A percentile compares a stretch with the other conserved stretches of the same genome.
Evolutionary conservation across 2,888 invertebrate species (phyloP).

Genomic region (Drosophila parthenogenetica): DNA sequence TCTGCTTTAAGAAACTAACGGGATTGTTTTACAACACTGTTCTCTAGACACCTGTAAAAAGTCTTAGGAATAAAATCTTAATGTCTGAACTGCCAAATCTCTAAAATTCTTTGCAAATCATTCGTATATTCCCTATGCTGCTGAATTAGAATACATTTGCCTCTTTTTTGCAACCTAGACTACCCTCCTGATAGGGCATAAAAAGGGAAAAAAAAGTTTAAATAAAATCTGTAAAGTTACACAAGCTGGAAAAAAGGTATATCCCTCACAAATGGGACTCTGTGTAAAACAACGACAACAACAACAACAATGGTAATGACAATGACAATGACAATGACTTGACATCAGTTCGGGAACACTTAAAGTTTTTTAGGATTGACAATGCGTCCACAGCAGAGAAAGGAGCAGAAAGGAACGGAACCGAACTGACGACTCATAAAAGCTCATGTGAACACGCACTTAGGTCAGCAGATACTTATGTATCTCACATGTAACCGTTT

Average conservation of each 20-base stretch:
- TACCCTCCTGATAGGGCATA: background rate
- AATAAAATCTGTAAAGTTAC: constrained; percentile 65
- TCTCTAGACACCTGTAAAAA: too few relatives aligned
- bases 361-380: constrained; percentile 54
- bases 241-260: constrained; percentile 25
- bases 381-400: constrained; percentile 44
- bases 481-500: constrained; percentile 38
- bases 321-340: constrained; percentile 56
- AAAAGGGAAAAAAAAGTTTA: constrained; percentile 47
- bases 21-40: too few relatives aligned
- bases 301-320: constrained; percentile 29
- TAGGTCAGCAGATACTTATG: constrained; percentile 66
- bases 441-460: constrained; percentile 71
- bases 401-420: background rate
- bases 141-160: too few relatives aligned
- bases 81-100: too few relatives aligned
- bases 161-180: background rate
- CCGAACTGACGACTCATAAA: constrained; percentile 45
- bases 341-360: constrained; percentile 40
- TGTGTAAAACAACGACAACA: constrained; percentile 43
- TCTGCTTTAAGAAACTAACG: too few relatives aligned
- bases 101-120: too few relatives aligned
- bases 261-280: constrained; percentile 40
- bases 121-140: too few relatives aligned
- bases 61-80: too few relatives aligned